Percentiles rank a stretch among this genome's conserved stretches.
phyloP scores from a whole-genome alignment of 37 sponge, comb jelly and placozoan species.

The Geodia barretti region DNA sequence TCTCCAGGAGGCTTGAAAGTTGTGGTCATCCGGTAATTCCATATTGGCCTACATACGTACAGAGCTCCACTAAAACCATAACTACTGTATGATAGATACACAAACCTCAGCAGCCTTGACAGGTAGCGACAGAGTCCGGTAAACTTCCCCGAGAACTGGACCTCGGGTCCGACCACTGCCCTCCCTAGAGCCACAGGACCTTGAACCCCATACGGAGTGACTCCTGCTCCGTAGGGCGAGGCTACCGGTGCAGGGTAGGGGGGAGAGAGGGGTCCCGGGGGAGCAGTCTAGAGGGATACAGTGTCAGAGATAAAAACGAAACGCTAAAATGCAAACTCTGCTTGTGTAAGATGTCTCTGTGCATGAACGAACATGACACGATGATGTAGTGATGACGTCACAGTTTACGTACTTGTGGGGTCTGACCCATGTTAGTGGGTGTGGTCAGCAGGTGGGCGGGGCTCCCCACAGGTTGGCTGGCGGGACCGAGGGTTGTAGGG shows the following conservation, averaged over 20 bases:
- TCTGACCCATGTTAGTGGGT: background rate
- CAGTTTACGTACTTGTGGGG: too few relatives aligned
- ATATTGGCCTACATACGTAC: slow-evolving; percentile 52
- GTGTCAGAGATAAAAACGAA: too few relatives aligned
- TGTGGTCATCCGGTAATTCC: slow-evolving; percentile 40
- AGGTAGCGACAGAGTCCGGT: slow-evolving; percentile 87
- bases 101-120: slow-evolving; percentile 70
- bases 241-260: background rate
- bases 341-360: too few relatives aligned
- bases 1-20: slow-evolving; percentile 25
- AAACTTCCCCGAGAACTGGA: slow-evolving; percentile 82
- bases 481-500: slow-evolving; percentile 37
- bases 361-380: too few relatives aligned
- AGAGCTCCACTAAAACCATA: background rate
- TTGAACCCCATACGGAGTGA: slow-evolving; percentile 22
- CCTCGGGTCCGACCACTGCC: slow-evolving; percentile 87
- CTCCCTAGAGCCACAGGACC: slow-evolving; percentile 70
- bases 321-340: too few relatives aligned
- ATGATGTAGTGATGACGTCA: too few relatives aligned
- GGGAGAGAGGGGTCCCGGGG: background rate
- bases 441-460: background rate
- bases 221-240: background rate
- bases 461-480: background rate
- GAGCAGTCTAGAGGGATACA: background rate
- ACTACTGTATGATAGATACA: slow-evolving; percentile 13